Evolutionary conservation across 2,888 invertebrate species (phyloP), one percentile per base, ranked within the genome.

Genomic region (Diabrotica balteata): DNA sequence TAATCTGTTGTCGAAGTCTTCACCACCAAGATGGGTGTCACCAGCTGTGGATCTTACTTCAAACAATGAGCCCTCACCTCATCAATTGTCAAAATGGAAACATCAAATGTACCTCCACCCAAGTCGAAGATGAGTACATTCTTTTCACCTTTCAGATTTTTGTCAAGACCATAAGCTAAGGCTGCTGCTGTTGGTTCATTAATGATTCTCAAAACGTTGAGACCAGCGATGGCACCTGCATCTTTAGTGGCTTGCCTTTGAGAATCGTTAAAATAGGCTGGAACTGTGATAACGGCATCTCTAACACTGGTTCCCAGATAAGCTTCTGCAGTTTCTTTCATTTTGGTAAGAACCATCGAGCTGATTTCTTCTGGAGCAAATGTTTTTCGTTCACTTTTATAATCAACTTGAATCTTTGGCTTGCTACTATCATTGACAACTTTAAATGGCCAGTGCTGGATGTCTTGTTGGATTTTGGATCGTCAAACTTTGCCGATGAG

Each of bases 391-490:
- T 90, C 90, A 0, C 90, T 90, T 73, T 90, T 90, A 82, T 88
- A 90, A 75, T 90, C 89, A 0, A 90, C 88, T 78, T 88, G 87
- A 64, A 91, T 89, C 80, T 90, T 91, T 1, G 91, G 91, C 77
- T 91, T 91, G 51, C 89, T 87, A 58, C 84, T 82, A 62, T 90
- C 90, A 76, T 83, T 90, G 70, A 90, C 80, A 5, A 93, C 91
- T 75, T 88, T 88, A 84, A 95, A 95, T 3, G 94, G 93, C 94
- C 94, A 95, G 77, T 91, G 91, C 78, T 92, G 92, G 87, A 93
- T 90, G 82, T 95, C 94, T 45, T 87, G 86, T 79, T 93, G 92
- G 55, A 94, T 92, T 76, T 89, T 0, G 85, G 86, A 79, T 94
- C 94, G 76, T 90, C 89, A 80, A 87, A 94, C 73, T 90, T 90